A percentile compares a stretch with the other conserved stretches of the same genome.
These are phyloP conservation scores for Anticlea derivata DNA, from an alignment of 2,888 invertebrate species.

Conservation along the genomic window DNA sequence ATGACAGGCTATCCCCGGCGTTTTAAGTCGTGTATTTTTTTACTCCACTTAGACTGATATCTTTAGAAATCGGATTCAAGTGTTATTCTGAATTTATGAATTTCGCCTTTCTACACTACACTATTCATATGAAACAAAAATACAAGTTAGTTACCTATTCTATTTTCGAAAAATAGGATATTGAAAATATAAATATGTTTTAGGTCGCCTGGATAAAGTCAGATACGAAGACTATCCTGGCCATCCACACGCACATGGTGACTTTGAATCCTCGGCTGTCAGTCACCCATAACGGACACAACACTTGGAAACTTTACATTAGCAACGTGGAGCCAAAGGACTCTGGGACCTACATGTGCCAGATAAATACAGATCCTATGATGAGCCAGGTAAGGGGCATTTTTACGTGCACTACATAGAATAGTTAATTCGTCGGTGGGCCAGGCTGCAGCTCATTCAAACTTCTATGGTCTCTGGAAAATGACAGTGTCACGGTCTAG, in stretches of 20 bases:
- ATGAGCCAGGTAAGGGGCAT: conserved; percentile 88
- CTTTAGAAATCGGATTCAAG: too few relatives aligned
- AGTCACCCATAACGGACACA: conserved; percentile 95
- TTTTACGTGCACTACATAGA: not conserved
- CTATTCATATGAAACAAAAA: too few relatives aligned
- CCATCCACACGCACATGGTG: conserved; percentile 95
- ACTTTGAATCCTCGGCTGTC: conserved; percentile 92
- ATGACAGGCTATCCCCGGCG: too few relatives aligned
- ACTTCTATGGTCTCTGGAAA: not conserved
- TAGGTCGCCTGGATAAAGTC: conserved; percentile 97
- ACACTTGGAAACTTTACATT: conserved; percentile 96
- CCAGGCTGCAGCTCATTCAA: not conserved
- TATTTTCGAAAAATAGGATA: not conserved
- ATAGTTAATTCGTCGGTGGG: not conserved
- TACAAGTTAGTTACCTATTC: too few relatives aligned
- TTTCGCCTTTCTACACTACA: too few relatives aligned
- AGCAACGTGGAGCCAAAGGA: conserved; percentile 94
- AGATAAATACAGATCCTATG: conserved; percentile 96
- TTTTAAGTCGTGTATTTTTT: too few relatives aligned
- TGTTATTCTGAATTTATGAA: too few relatives aligned
- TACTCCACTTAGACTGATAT: too few relatives aligned
- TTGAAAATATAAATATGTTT: conserved; percentile 9
- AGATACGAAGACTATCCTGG: conserved; percentile 94
- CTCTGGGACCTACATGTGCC: conserved; percentile 97
- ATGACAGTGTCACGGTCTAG: not conserved